Evolutionary conservation across 2,888 invertebrate genomes (phyloP).

Genomic region (Acanthacorydalis orientalis): DNA sequence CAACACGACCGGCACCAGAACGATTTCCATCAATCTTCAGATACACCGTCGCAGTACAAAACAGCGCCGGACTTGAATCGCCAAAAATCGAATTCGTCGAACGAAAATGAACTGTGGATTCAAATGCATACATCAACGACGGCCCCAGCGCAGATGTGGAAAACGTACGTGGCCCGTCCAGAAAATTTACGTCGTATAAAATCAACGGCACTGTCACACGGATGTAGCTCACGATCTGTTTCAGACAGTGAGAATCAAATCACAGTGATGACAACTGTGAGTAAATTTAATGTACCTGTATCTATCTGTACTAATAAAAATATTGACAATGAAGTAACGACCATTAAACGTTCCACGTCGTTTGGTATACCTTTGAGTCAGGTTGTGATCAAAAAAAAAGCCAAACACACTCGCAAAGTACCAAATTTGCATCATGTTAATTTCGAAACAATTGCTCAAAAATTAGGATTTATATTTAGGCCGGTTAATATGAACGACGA

Average conservation of each 20-base stretch:
- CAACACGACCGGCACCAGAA: not conserved
- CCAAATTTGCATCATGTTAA: not conserved
- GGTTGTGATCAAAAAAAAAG: not conserved
- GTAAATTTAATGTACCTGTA: not conserved
- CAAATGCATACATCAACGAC: not conserved
- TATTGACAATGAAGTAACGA: not conserved
- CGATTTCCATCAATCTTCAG: not conserved
- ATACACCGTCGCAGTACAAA: not conserved
- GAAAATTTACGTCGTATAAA: too few relatives aligned
- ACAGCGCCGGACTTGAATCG: not conserved
- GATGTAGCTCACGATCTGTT: not conserved
- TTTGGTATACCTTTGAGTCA: not conserved
- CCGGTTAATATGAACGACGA: not conserved
- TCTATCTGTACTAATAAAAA: not conserved
- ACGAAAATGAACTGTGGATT: not conserved
- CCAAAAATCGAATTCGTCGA: not conserved
- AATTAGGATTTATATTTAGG: conserved; percentile 1
- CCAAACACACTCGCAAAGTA: not conserved
- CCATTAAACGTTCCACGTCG: not conserved
- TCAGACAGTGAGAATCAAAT: not conserved
- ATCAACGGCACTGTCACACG: not conserved
- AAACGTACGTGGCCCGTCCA: too few relatives aligned
- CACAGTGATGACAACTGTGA: conserved; percentile 1
- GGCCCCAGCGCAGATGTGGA: not conserved
- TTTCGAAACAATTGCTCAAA: conserved; percentile 1